phyloP scores from a whole-genome alignment of 2,888 invertebrate genomes.

The Papilio protenor region DNA sequence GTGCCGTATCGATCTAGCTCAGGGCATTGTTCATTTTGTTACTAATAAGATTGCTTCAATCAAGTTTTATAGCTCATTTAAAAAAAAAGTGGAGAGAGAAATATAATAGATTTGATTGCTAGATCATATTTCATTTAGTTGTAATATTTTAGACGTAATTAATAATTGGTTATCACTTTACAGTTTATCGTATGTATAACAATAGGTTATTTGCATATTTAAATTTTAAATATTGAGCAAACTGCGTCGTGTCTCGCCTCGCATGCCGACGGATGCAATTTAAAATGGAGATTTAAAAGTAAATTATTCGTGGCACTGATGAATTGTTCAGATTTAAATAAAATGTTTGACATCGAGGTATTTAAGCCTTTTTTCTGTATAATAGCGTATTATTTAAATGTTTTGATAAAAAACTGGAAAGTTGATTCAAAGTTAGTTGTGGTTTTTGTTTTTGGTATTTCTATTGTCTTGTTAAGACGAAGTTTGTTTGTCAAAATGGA shows the following conservation, averaged over 20 bases:
- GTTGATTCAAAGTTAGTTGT: neutral
- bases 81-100: too few species aligned
- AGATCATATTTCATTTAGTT: too few species aligned
- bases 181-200: neutral
- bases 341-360: neutral
- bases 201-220: neutral
- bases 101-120: too few species aligned
- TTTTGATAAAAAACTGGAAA: neutral
- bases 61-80: neutral
- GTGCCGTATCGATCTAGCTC: neutral
- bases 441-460: neutral
- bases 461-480: neutral
- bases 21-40: neutral
- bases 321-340: neutral
- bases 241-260: neutral
- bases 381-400: neutral
- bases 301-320: conserved; percentile 13
- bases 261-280: conserved; percentile 2
- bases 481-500: neutral
- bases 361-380: neutral
- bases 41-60: neutral
- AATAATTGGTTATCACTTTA: neutral
- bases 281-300: conserved; percentile 20
- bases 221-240: neutral
- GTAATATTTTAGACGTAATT: neutral